Percentiles rank a stretch among this genome's conserved stretches.
Evolutionary conservation across 2,888 invertebrate species (phyloP).

Genomic region (Cremastinae sp.): DNA sequence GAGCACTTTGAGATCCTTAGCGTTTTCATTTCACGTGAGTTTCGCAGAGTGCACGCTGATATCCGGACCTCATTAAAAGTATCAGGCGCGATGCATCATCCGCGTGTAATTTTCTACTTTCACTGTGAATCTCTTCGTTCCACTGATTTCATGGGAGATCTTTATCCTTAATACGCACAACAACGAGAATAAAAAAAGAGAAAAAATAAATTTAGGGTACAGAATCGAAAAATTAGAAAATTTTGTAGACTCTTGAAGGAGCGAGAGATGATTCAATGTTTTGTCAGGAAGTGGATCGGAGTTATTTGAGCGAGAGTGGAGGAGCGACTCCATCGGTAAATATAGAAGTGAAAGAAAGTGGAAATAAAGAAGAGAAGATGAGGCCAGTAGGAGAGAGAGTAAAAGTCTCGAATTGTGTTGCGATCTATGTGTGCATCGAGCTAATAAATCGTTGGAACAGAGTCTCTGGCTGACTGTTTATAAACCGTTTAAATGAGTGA

Average conservation of each 20-base stretch:
- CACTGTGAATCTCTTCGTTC: conserved; percentile 46
- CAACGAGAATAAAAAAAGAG: too few relatives aligned
- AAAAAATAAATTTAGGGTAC: too few relatives aligned
- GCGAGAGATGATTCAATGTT: conserved; percentile 13
- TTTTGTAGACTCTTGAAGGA: conserved; percentile 19
- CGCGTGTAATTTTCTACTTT: conserved; percentile 51
- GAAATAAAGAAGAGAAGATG: conserved; percentile 16
- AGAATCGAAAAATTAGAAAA: conserved; percentile 29
- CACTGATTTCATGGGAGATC: conserved; percentile 30
- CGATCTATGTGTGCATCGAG: conserved; percentile 26
- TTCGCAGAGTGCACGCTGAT: conserved; percentile 11
- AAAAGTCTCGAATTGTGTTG: conserved; percentile 51
- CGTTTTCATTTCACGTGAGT: conserved; percentile 35
- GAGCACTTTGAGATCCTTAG: conserved; percentile 24
- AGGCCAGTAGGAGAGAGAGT: conserved; percentile 31
- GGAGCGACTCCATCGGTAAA: conserved; percentile 6
- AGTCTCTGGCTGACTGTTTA: conserved; percentile 71
- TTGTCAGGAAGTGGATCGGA: conserved; percentile 51
- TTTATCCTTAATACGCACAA: too few relatives aligned
- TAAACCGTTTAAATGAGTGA: conserved; percentile 75
- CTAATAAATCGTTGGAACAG: conserved; percentile 70
- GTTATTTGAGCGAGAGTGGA: conserved; percentile 32
- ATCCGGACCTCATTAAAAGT: conserved; percentile 41
- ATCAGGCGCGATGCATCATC: conserved; percentile 26
- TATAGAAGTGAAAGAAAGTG: conserved; percentile 15